Evolutionary conservation across 2,797 vertebrate species (phyloP).

Genomic region (Staurois parvus): DNA sequence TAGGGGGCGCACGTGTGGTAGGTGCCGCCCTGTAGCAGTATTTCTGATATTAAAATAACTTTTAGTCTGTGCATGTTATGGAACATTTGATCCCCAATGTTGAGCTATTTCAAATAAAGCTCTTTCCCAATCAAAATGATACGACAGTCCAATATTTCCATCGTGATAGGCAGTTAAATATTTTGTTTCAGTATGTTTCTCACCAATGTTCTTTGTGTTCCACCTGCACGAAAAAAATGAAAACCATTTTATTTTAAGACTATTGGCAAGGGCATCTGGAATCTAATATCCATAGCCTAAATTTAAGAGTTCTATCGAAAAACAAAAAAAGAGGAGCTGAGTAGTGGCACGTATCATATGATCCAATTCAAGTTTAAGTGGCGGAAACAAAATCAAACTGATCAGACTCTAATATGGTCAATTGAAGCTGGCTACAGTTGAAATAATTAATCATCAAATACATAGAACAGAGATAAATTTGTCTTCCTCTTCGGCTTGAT

Average conservation of each 20-base stretch:
- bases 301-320: neutral
- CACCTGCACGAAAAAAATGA: neutral
- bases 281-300: neutral
- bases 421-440: neutral
- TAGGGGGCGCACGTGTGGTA: too few relatives aligned
- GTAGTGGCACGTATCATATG: neutral
- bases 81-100: too few relatives aligned
- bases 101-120: too few relatives aligned
- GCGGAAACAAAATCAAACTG: neutral
- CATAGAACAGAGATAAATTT: neutral
- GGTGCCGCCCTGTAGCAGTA: too few relatives aligned
- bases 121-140: too few relatives aligned
- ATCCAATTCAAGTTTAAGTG: too few relatives aligned
- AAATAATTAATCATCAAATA: slow-evolving; percentile 29
- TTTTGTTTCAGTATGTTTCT: neutral
- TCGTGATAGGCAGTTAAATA: neutral
- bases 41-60: too few relatives aligned
- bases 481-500: neutral
- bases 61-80: too few relatives aligned
- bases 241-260: neutral
- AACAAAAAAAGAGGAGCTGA: neutral
- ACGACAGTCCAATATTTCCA: neutral
- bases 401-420: neutral
- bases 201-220: neutral
- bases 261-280: neutral